Base-by-base conservation (phyloP, 2,888 invertebrate species). In the Drosophila niveifrons region DNA sequence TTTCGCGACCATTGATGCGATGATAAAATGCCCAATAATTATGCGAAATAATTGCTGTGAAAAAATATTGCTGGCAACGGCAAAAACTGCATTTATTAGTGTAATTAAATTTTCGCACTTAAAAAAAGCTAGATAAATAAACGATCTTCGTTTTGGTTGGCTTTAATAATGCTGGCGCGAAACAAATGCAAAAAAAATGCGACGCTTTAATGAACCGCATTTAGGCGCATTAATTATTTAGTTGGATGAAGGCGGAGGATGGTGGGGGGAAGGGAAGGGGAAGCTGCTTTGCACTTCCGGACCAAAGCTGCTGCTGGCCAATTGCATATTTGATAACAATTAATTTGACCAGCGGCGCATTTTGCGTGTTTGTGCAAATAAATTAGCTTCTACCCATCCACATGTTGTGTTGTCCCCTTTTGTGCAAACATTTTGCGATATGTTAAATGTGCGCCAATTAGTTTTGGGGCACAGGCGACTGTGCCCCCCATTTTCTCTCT, bases 301-400 rank as follows among this genome's bases (percentile, higher is more conserved):
- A 4, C 39, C 52, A 44, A 66, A 70, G 50, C 44, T 69, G 36
- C n/a, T n/a, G 18, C 68, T n/a, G 66, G 48, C 73, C 82, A 84
- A 83, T 80, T 78, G 78, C 76, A 83, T 75, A 87, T 84, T 78
- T 80, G 78, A 84, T 87, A 84, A 78, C 83, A 87, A 87, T 87
- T 84, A 87, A 87, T 87, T 84, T 87, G 64, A 66, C 53, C 66
- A 65, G 43, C 70, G 80, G 82, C 70, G 64, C 80, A 72, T 75
- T 72, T 68, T 78, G 78, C 72, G 75, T 81, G 66, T 75, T 73
- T 83, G 75, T 80, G 78, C 78, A 75, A 86, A 83, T 83, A 86
- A 87, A 83, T 83, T 83, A 84, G 77, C 69, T 62, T 55, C 36
- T 13, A 6, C n/a, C 36, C 41, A 23, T 56, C 59, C 39, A 66